These are phyloP conservation scores for Glaucopsyche alexis DNA, from an alignment of 2,888 invertebrate species.

Conservation along the genomic window DNA sequence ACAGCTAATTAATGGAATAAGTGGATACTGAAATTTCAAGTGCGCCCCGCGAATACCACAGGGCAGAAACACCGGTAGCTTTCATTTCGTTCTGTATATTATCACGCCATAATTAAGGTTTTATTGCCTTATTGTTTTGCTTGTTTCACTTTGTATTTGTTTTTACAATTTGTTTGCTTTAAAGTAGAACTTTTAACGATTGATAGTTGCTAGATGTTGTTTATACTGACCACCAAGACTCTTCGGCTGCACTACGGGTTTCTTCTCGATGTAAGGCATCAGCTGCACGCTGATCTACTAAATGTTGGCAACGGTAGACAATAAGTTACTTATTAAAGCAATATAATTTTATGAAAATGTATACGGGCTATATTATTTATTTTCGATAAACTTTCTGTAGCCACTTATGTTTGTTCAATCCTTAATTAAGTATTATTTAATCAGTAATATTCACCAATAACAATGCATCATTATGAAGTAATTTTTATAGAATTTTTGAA, in stretches of 20 bases:
- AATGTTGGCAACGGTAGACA: too few species aligned
- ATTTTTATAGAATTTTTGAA: too few species aligned
- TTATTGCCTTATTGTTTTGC: not conserved
- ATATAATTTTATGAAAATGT: too few species aligned
- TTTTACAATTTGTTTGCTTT: too few species aligned
- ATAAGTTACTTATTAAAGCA: too few species aligned
- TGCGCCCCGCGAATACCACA: not conserved
- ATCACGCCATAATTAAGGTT: not conserved
- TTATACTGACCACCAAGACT: too few species aligned
- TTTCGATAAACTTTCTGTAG: not conserved
- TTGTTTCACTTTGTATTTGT: not conserved
- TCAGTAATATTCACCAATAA: not conserved
- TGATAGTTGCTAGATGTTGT: too few species aligned
- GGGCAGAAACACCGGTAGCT: not conserved
- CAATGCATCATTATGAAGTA: not conserved
- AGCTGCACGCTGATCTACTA: too few species aligned
- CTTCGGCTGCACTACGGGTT: too few species aligned
- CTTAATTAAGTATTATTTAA: not conserved
- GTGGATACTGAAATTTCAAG: slow-evolving; percentile 29
- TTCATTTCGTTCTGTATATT: not conserved
- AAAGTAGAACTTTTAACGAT: too few species aligned
- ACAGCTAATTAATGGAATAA: slow-evolving; percentile 26
- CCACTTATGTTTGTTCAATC: not conserved
- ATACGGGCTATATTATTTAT: too few species aligned
- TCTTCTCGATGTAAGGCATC: too few species aligned